Conservation (phyloP, 2,888 invertebrate species). For the Petrolisthes manimaculis region DNA sequence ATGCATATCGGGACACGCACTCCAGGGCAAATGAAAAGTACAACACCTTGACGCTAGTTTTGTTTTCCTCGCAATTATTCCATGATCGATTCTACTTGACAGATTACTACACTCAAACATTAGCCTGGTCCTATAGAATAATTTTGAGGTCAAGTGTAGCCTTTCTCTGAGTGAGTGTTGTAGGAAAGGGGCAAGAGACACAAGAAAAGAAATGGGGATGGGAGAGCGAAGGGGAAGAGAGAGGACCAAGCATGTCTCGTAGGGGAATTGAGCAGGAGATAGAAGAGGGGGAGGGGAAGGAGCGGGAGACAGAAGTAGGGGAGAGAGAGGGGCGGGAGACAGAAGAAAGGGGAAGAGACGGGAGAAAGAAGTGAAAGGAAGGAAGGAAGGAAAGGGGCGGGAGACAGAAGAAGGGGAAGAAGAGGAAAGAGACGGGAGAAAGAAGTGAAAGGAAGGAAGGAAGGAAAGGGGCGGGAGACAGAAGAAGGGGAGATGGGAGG, state of each 20-base stretch:
- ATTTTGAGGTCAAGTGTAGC: too few relatives aligned
- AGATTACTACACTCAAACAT: too few relatives aligned
- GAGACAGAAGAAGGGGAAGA: slow-evolving; percentile 15
- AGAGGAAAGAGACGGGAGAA: neutral
- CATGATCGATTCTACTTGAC: too few relatives aligned
- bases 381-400: neutral
- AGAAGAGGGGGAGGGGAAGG: neutral
- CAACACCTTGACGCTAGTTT: too few relatives aligned
- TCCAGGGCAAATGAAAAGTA: too few relatives aligned
- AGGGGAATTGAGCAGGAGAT: neutral
- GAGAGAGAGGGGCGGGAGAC: neutral
- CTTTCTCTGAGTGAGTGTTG: neutral
- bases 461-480: neutral
- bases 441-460: slow-evolving; percentile 5
- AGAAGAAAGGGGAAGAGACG: neutral
- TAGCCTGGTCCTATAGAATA: too few relatives aligned
- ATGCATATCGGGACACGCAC: too few relatives aligned
- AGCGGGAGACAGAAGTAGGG: neutral
- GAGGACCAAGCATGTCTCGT: neutral
- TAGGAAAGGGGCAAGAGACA: neutral
- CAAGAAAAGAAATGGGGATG: neutral
- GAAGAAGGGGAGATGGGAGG: neutral
- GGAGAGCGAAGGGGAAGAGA: neutral
- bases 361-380: neutral
- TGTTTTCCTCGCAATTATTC: too few relatives aligned